A percentile compares a stretch with the other conserved stretches of the same genome.
phyloP scores from a whole-genome alignment of 2,888 invertebrate genomes.

The Hofmannophila pseudospretella region DNA sequence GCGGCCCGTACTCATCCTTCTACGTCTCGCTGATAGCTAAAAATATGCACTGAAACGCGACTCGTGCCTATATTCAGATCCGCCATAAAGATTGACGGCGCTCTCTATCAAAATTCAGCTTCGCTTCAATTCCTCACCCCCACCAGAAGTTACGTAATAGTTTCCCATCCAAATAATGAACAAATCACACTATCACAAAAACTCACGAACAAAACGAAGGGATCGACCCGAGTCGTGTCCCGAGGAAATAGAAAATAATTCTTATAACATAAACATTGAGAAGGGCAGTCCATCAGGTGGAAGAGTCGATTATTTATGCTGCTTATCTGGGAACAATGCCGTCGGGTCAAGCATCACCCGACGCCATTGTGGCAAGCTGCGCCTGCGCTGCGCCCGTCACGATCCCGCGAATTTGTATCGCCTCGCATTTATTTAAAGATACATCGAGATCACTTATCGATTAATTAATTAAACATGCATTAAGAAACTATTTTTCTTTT shows the following conservation, averaged over 20 bases:
- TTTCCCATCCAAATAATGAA: too few relatives aligned
- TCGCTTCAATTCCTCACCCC: too few relatives aligned
- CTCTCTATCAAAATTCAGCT: too few relatives aligned
- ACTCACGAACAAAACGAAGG: slow-evolving; percentile 20
- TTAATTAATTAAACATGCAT: slow-evolving; percentile 17
- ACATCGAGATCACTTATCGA: slow-evolving; percentile 12
- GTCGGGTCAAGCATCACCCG: slow-evolving; percentile 44
- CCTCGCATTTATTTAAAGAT: slow-evolving; percentile 12
- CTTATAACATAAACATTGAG: slow-evolving; percentile 37
- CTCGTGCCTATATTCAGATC: too few relatives aligned
- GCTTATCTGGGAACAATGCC: slow-evolving; percentile 63
- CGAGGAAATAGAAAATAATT: slow-evolving; percentile 36
- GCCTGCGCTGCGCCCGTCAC: slow-evolving; percentile 2
- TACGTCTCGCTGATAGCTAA: too few relatives aligned
- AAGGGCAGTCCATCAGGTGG: slow-evolving; percentile 45
- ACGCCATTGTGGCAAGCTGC: slow-evolving; percentile 33
- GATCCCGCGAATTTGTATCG: slow-evolving; percentile 14
- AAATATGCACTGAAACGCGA: too few relatives aligned
- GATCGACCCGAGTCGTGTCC: slow-evolving; percentile 19
- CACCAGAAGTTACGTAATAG: too few relatives aligned
- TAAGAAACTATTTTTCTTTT: slow-evolving; percentile 7
- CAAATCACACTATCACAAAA: slow-evolving; percentile 13
- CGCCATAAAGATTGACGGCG: too few relatives aligned
- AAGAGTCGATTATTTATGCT: slow-evolving; percentile 55
- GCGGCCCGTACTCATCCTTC: too few relatives aligned